These are phyloP conservation scores for Orthosia cruda DNA, from an alignment of 2,888 invertebrate genomes.

Conservation along the genomic window DNA sequence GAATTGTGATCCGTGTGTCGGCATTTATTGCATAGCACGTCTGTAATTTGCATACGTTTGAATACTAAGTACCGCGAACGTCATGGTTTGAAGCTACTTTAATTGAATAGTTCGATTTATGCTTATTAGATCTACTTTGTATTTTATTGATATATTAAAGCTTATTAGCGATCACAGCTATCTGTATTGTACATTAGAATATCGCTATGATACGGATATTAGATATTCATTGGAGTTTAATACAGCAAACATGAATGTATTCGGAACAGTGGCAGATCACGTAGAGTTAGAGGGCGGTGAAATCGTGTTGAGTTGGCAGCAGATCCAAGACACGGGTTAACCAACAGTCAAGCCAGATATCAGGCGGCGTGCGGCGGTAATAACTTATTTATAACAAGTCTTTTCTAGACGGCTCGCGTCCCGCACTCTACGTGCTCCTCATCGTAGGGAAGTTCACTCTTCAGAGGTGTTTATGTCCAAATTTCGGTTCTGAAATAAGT, in stretches of 20 bases:
- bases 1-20: constrained; percentile 91
- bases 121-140: constrained; percentile 84
- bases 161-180: constrained; percentile 37
- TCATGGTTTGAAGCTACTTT: constrained; percentile 89
- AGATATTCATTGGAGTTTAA: constrained; percentile 24
- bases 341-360: constrained; percentile 71
- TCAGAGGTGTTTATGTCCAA: constrained; percentile 52
- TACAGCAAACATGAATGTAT: constrained; percentile 26
- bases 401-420: constrained; percentile 63
- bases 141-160: constrained; percentile 72
- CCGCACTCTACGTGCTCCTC: constrained; percentile 71
- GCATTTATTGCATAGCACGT: constrained; percentile 92
- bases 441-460: constrained; percentile 50
- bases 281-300: constrained; percentile 48
- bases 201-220: constrained; percentile 25
- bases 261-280: constrained; percentile 51
- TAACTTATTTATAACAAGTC: constrained; percentile 86
- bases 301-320: constrained; percentile 66
- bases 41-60: constrained; percentile 92
- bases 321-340: constrained; percentile 69
- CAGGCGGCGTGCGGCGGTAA: constrained; percentile 71
- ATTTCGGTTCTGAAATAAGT: constrained; percentile 42
- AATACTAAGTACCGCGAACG: constrained; percentile 89
- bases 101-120: constrained; percentile 90
- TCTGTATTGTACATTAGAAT: constrained; percentile 9